Evolutionary conservation across 2,888 invertebrate species (phyloP), one percentile per base, ranked within the genome.

Genomic region (Oxystoma pomonae): DNA sequence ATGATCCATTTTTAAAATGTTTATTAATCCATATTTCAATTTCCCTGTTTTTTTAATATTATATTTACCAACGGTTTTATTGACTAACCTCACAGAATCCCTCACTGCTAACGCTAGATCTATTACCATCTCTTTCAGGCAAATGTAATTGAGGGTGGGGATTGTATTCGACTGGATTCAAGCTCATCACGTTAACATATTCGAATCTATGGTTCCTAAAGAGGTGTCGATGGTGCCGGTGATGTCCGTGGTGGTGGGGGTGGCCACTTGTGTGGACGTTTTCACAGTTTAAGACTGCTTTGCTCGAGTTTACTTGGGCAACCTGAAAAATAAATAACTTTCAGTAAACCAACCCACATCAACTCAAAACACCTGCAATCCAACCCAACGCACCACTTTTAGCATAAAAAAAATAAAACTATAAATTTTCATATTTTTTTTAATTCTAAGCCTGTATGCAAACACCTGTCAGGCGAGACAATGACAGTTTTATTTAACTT

Each of bases 31-130:
- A n/a, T n/a, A n/a, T n/a, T n/a, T n/a, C n/a, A n/a, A n/a, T n/a
- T n/a, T n/a, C n/a, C n/a, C n/a, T n/a, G n/a, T n/a, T n/a, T n/a
- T n/a, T n/a, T n/a, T n/a, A n/a, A n/a, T n/a, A n/a, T n/a, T n/a
- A n/a, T n/a, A n/a, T n/a, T n/a, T n/a, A n/a, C n/a, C n/a, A n/a
- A n/a, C n/a, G n/a, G n/a, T n/a, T n/a, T n/a, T n/a, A n/a, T n/a
- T n/a, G 51, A 53, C 64, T 68, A 56, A 72, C 95, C 81, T 97
- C 96, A 81, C 96, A 97, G 80, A 97, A 97, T 57, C 97, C 96
- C 83, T 97, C 96, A 70, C 96, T 96, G 71, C 96, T 96, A 12
- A 94, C 91, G 76, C 96, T 96, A 59, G 95, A 96, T 67, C 95
- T 87, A 77, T 94, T 94, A 0, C 93, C 93, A 74, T 92, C 92